Conservation (phyloP, 2,888 invertebrate genomes). For the Hymenopus coronatus region DNA sequence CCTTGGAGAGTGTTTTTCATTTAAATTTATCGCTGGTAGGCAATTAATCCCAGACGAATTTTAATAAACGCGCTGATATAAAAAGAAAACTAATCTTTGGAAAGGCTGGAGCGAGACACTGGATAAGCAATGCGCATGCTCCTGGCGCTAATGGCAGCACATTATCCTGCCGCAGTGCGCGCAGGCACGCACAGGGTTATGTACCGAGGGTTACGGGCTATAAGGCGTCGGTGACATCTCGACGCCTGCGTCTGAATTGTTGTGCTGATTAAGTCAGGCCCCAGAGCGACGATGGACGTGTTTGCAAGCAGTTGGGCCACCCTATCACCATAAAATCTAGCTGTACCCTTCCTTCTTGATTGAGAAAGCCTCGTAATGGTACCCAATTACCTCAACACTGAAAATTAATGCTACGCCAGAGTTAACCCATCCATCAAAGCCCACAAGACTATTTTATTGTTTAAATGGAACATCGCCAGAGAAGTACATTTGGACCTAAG, state of each 20-base stretch:
- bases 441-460: no score
- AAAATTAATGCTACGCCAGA: neutral
- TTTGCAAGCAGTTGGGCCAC: neutral
- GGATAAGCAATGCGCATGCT: neutral
- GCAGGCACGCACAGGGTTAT: neutral
- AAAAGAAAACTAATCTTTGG: no score
- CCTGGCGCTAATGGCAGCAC: neutral
- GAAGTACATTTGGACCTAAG: no score
- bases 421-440: neutral
- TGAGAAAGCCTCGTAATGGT: neutral
- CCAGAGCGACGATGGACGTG: neutral
- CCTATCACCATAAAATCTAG: neutral
- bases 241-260: neutral
- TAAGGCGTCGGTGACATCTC: neutral
- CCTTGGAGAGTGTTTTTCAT: no score
- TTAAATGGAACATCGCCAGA: no score
- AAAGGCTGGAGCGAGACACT: no score
- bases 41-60: no score
- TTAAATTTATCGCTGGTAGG: no score
- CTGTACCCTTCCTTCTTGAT: neutral
- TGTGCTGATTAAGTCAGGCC: neutral
- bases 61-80: no score
- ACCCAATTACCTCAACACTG: neutral
- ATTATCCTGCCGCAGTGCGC: neutral
- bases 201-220: neutral